phyloP scores from a whole-genome alignment of 2,797 vertebrate genomes.

The Pseudomugil tenellus region DNA sequence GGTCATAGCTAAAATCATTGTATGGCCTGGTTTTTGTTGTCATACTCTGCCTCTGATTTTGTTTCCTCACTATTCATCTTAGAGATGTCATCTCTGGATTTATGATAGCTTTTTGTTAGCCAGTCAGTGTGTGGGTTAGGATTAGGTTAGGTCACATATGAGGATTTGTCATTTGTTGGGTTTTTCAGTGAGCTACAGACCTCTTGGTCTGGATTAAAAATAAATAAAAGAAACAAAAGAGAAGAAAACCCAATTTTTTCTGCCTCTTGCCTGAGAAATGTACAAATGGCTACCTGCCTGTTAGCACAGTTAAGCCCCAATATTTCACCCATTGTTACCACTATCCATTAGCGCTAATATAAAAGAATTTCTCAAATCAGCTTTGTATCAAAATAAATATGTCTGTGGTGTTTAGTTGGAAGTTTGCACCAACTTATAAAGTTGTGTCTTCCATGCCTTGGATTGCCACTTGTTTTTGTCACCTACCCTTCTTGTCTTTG shows the following conservation, averaged over 20 bases:
- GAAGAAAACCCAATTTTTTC: not conserved
- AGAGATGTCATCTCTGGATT: too few relatives aligned
- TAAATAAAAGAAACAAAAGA: too few relatives aligned
- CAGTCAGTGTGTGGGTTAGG: too few relatives aligned
- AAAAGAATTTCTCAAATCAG: not conserved
- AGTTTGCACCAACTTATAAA: not conserved
- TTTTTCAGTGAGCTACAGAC: not conserved
- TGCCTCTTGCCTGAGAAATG: not conserved
- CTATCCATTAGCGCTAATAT: too few relatives aligned
- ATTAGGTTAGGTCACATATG: too few relatives aligned
- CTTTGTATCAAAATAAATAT: not conserved
- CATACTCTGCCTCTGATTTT: too few relatives aligned
- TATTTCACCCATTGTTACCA: too few relatives aligned
- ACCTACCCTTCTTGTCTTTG: constrained; percentile 48
- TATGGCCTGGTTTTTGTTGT: too few relatives aligned
- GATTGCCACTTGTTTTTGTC: constrained; percentile 23
- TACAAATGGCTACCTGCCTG: not conserved
- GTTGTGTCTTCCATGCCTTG: not conserved
- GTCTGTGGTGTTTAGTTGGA: not conserved
- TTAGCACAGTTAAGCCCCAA: too few relatives aligned
- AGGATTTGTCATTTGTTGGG: not conserved
- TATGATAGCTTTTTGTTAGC: too few relatives aligned
- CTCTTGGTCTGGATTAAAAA: not conserved
- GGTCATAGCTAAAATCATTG: too few relatives aligned
- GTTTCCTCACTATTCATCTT: too few relatives aligned